Base-by-base conservation (phyloP, 2,888 invertebrate species). In the Arge pagana region DNA sequence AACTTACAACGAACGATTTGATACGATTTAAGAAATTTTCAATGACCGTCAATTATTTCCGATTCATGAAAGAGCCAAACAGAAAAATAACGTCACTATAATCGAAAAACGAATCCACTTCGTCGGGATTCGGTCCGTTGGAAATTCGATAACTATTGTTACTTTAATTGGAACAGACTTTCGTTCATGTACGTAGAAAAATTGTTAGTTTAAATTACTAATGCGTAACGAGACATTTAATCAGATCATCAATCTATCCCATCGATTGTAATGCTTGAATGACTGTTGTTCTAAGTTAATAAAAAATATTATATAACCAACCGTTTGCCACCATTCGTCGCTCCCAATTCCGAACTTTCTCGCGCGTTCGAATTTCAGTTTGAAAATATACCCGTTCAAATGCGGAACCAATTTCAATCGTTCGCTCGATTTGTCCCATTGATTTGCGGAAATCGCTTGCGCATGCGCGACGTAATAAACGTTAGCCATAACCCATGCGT, bases 211-310 rank as follows among this genome's bases (percentile, higher is more conserved):
- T 67, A 60, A 58, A 57, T 48, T 48, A 30, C 21, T 48, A 52
- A 57, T 54, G 53, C 57, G 56, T 36, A 30, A 43, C 52, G 58
- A 57, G 52, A 52, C 54, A 54, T 54, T 55, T 51, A 52, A 55
- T 52, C 52, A 52, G 55, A 45, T 61, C 58, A 63, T 63, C 60
- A 64, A 62, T 67, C 60, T 59, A 63, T 62, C 61, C 58, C 58
- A 63, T 66, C 55, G 54, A 65, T 69, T 71, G 68, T 69, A 70
- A 67, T 61, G 64, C 60, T 61, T 61, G 33, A 60, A 67, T 56
- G 60, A 70, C 68, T 71, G 70, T 71, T 69, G 68, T 64, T 64
- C 65, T 54, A 56, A 64, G 63, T 60, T 52, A 70, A 71, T 68
- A 67, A 65, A 64, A 51, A 41, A 51, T 50, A 43, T 36, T 37